Evolutionary conservation across 2,797 vertebrate species (phyloP), one percentile per base, ranked within the genome.

Genomic region (Tragelaphus eurycerus): DNA sequence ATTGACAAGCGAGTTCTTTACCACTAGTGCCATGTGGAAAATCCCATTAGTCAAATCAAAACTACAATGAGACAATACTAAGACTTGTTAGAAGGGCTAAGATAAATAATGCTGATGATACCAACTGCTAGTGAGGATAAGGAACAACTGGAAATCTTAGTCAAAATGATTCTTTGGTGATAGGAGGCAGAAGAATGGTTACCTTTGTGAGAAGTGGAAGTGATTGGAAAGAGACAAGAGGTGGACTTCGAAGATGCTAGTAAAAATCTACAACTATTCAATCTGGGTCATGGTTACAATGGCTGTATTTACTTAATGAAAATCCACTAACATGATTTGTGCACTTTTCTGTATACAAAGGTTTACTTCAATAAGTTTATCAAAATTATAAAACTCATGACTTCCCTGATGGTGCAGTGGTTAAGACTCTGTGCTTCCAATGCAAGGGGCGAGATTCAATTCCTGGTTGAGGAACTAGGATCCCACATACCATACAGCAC

Each of bases 41-140:
- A 10, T 19, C 64, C 64, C 64, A 71, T 38, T 71, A 23, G 64
- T 38, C 43, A 92, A 90, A 78, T 57, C 46, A 87, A 96, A 96
- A 84, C 6, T 27, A 64, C 71, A 85, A 38, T 92, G 76, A 95
- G 55, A 52, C 86, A 89, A 96, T 92, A 62, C 48, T 84, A 76
- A 76, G 43, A 78, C 43, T 76, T 87, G 46, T 92, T 64, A 74
- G 55, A 96, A 86, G 81, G 50, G 90, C 55, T 93, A 86, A 96
- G 31, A 86, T 71, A 96, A 93, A 89, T 91, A 82, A 55, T 46
- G 64, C 60, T 8, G 34, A 86, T 92, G 62, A 81, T 59, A 89
- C 12, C 23, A 92, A 96, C 27, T 76, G 38, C n/a, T 93, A 48
- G n/a, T 3, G 4, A 93, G 57, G 14, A 86, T 85, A 91, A 91